Percentiles rank a stretch among this genome's conserved stretches.
phyloP scores from a whole-genome alignment of 2,797 vertebrate genomes.

The Decapterus maruadsi region DNA sequence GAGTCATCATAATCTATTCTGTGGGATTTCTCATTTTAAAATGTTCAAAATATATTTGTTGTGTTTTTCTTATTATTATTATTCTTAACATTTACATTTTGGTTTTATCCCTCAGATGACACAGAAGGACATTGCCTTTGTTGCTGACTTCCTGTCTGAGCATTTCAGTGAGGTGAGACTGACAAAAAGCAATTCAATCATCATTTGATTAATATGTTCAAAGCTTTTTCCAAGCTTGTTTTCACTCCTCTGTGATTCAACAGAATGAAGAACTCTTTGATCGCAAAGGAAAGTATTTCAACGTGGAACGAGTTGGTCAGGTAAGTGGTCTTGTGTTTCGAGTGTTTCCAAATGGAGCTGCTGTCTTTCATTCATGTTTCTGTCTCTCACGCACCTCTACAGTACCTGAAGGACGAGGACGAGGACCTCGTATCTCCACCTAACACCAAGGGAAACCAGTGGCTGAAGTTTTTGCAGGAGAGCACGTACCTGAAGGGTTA shows the following conservation, averaged over 20 bases:
- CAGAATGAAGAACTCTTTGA: conserved; percentile 97
- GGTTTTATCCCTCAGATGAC: conserved; percentile 90
- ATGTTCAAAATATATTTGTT: neutral
- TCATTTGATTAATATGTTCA: neutral
- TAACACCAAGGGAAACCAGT: conserved; percentile 96
- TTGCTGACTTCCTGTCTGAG: conserved; percentile 97
- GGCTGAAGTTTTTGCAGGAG: conserved; percentile 94
- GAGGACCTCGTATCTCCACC: conserved; percentile 96
- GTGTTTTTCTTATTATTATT: neutral
- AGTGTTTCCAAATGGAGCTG: neutral
- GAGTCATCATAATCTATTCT: conserved; percentile 24
- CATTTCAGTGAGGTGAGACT: conserved; percentile 97
- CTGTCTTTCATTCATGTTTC: neutral
- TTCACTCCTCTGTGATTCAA: conserved; percentile 34
- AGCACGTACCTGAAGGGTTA: conserved; percentile 93
- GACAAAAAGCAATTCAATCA: conserved; percentile 15
- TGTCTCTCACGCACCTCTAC: conserved; percentile 19
- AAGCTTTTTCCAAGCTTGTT: neutral
- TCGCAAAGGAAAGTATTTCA: conserved; percentile 98
- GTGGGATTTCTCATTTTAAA: neutral
- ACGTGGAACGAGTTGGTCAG: conserved; percentile 97
- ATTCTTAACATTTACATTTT: neutral
- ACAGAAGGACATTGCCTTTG: conserved; percentile 98
- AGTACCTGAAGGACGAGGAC: conserved; percentile 99
- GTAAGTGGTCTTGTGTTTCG: conserved; percentile 76